phyloP scores from a whole-genome alignment of 2,113 vertebrate species.

The Cisticola juncidis region DNA sequence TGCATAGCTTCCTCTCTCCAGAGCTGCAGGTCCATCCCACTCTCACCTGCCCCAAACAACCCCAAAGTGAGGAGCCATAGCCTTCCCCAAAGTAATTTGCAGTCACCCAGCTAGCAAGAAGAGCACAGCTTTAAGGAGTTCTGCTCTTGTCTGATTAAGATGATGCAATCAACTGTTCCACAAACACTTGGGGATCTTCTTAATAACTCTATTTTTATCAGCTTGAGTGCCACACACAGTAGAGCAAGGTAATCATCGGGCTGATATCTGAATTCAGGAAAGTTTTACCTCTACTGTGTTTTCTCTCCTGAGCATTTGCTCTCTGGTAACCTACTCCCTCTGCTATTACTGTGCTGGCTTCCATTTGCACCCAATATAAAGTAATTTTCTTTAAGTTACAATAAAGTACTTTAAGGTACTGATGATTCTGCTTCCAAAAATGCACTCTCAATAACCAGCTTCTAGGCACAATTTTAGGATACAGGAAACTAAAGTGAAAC shows the following conservation, averaged over 20 bases:
- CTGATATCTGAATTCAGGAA: not conserved
- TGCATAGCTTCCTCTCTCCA: rapidly evolving
- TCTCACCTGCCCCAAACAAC: not conserved
- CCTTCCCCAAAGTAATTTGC: not conserved
- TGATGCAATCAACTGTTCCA: not conserved
- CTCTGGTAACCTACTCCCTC: not conserved
- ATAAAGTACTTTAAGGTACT: not conserved
- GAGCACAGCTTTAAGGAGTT: not conserved
- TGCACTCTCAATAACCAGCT: not conserved
- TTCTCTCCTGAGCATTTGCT: not conserved
- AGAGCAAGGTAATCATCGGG: not conserved
- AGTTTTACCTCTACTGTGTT: not conserved
- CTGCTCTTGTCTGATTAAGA: not conserved
- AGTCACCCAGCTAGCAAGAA: not conserved
- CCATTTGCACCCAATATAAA: not conserved
- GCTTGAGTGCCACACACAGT: not conserved
- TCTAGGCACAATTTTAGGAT: not conserved
- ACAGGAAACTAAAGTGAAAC: not conserved
- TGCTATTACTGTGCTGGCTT: not conserved
- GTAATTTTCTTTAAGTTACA: not conserved
- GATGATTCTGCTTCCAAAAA: not conserved
- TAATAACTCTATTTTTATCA: slow-evolving; percentile 49
- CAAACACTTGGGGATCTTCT: not conserved
- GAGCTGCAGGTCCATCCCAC: not conserved
- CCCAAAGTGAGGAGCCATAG: not conserved